Evolutionary conservation across 1,140 invertebrate genomes (phyloP), one percentile per base, ranked within the genome.

Genomic region (Asobara japonica): DNA sequence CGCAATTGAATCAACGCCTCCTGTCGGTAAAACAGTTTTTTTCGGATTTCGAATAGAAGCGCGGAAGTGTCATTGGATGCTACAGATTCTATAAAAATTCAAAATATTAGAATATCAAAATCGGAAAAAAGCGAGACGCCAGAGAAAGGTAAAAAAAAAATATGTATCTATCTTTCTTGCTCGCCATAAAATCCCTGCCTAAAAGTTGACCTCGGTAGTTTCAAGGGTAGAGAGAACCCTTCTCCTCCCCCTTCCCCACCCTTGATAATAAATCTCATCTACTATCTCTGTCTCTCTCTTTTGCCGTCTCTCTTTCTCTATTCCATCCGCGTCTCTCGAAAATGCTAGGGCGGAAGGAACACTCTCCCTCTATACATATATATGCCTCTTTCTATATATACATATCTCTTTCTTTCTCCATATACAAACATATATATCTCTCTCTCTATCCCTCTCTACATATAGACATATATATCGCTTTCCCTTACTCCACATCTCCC

Each of bases 121-220:
- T 45, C 41, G 10, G 36, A 69, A 27, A 33, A 41, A 62, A 62
- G 3, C 13, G 18, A 51, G 10, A 69, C 18, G n/a, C n/a, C 13
- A 22, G 16, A 56, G 56, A 56, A 20, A 70, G 10, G 5, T 2
- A 18, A 48, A 67, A 48, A 67, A 16, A 45, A 66, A 75, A 56
- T 76, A n/a, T n/a, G 33, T 71, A 25, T 75, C 56, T 51, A 25
- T 71, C 48, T 74, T 33, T 76, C 74, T 78, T 20, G 80, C 75
- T 38, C 62, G 56, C 65, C 25, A 31, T 48, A 69, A 69, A 76
- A 78, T 78, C 78, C 80, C 77, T 83, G 82, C 83, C 85, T 84
- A 84, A 87, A 86, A 82, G 84, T 84, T 88, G 85, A 88, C 86
- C 86, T 88, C 85, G 86, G 71, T 61, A 87, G 83, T 87, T 87